Percentiles rank a stretch among this genome's conserved stretches.
phyloP scores from a whole-genome alignment of 2,797 vertebrate species.

The Orestias chungarensis region DNA sequence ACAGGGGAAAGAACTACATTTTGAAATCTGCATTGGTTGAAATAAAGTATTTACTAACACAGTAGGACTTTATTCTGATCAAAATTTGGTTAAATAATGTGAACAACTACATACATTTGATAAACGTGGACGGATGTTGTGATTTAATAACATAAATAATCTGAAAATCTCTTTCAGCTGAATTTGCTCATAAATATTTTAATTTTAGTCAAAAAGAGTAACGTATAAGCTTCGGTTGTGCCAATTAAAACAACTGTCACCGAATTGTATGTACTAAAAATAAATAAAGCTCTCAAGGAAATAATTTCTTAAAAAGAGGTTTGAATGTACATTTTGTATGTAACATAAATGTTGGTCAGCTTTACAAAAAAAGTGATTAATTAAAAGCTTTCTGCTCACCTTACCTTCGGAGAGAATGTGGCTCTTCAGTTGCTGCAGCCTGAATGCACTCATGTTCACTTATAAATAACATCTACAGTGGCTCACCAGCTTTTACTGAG shows the following conservation, averaged over 20 bases:
- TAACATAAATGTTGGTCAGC: not conserved
- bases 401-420: conserved; percentile 71
- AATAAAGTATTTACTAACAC: too few species aligned
- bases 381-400: conserved; percentile 61
- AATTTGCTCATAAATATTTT: not conserved
- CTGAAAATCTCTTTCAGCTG: not conserved
- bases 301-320: not conserved
- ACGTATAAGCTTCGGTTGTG: not conserved
- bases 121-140: not conserved
- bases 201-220: not conserved
- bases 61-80: not conserved
- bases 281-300: not conserved
- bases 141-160: not conserved
- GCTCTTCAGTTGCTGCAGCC: conserved; percentile 70
- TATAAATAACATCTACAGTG: conserved; percentile 31
- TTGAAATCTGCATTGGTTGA: too few species aligned
- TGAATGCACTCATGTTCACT: conserved; percentile 66
- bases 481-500: conserved; percentile 24
- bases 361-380: not conserved
- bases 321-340: not conserved
- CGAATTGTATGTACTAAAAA: not conserved
- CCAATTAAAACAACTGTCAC: not conserved
- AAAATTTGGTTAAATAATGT: not conserved
- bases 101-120: not conserved
- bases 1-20: not conserved